Evolutionary conservation across 23 tunicate species (phyloP), one percentile per base, ranked within the genome.

Genomic region (Botrylloides violaceus): DNA sequence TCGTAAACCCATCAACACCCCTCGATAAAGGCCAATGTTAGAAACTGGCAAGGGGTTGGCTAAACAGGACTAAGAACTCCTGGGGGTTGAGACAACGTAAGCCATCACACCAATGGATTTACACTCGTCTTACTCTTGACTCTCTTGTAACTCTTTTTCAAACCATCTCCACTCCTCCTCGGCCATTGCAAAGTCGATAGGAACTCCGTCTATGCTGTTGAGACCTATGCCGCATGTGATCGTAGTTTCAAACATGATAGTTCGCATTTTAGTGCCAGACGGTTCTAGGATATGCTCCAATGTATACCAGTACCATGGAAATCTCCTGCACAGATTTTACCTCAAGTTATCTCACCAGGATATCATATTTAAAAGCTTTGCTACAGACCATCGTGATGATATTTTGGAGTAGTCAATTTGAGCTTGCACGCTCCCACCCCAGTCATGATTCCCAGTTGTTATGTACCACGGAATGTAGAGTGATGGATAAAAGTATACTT

Each of bases 371-470:
- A n/a, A n/a, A n/a, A n/a, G n/a, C n/a, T n/a, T n/a, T n/a, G n/a
- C n/a, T n/a, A n/a, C 71, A 37, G 32, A 76, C 88, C 88, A 82
- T 58, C 88, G 55, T 0, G 66, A 30, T 7, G 88, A 82, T 20
- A 76, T 58, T 65, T 82, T 76, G 37, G 76, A 61, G 66, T 82
- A 82, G 70, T 82, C 88, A 73, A 82, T 80, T 70, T 82, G 88
- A 28, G 88, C 88, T 3, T 82, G 76, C 27, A 72, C 88, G 71
- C 65, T 82, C 48, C 88, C 88, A 59, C 76, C 76, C 95, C 95
- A 86, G 37, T 86, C 95, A 55, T 86, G 95, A 49, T 86, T 86
- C 2, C 95, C 95, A 53, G 80, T 80, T 3, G 86, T 80, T 18
- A 82, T 82, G 71, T 86, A 86, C 95, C 95, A 86, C 0, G 95